These are phyloP conservation scores for Kryptopterus vitreolus DNA, from an alignment of 2,797 vertebrate species.

Conservation along the genomic window DNA sequence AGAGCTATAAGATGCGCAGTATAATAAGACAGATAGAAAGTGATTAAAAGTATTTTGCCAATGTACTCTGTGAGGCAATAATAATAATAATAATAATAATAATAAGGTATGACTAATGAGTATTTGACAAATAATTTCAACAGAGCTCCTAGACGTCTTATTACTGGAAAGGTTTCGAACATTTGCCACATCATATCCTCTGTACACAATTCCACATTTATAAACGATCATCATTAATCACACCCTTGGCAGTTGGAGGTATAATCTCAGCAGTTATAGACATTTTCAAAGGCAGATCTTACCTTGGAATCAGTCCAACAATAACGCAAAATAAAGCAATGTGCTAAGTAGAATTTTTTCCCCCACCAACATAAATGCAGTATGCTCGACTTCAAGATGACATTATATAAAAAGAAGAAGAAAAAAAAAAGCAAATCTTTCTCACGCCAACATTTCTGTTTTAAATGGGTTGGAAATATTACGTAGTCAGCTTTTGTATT, in stretches of 20 bases:
- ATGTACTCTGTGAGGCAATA: constrained; percentile 16
- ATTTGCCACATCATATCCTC: constrained; percentile 54
- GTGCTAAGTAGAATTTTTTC: constrained; percentile 43
- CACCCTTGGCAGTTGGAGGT: constrained; percentile 28
- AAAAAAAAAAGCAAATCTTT: not conserved
- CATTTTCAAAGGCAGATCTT: constrained; percentile 51
- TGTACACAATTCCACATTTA: constrained; percentile 55
- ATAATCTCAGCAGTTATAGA: constrained; percentile 40
- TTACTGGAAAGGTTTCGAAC: constrained; percentile 33
- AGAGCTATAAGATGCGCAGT: not conserved
- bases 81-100: too few species aligned
- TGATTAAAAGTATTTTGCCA: constrained; percentile 32
- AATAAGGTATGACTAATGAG: not conserved
- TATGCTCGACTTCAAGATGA: not conserved
- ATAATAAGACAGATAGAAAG: constrained; percentile 16
- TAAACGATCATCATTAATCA: constrained; percentile 52
- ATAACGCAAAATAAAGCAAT: constrained; percentile 46
- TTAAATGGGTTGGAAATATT: not conserved
- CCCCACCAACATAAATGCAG: constrained; percentile 33
- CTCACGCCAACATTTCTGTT: not conserved
- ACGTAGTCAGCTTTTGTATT: not conserved
- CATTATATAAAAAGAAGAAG: too few species aligned
- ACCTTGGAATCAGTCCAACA: constrained; percentile 49
- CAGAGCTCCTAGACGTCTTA: constrained; percentile 25
- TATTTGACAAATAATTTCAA: constrained; percentile 23